phyloP scores from a whole-genome alignment of 2,797 vertebrate species.

The Ctenosaura bakeri region DNA sequence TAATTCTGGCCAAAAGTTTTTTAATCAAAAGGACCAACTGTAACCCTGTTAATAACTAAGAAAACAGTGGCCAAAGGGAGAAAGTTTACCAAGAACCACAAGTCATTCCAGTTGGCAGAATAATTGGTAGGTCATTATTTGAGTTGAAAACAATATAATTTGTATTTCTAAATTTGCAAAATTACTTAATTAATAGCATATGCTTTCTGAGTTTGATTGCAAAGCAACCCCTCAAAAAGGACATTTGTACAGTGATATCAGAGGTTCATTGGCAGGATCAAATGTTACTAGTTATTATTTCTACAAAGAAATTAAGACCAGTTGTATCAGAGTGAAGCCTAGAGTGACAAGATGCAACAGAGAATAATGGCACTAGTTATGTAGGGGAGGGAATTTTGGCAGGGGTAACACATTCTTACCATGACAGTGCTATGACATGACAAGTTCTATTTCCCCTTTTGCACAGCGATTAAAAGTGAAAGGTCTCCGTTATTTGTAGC shows the following conservation, averaged over 20 bases:
- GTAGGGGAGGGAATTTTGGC: background rate
- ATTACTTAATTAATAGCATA: constrained; percentile 89
- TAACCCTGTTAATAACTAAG: constrained; percentile 89
- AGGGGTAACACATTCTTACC: background rate
- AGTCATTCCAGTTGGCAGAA: constrained; percentile 85
- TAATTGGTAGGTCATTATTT: constrained; percentile 89
- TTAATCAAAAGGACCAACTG: constrained; percentile 81
- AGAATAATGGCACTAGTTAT: background rate
- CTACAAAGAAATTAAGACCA: constrained; percentile 41
- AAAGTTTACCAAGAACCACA: constrained; percentile 85
- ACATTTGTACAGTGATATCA: constrained; percentile 64
- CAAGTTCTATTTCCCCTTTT: background rate
- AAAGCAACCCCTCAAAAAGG: constrained; percentile 75
- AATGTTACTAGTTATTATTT: constrained; percentile 41
- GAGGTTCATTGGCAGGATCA: constrained; percentile 66
- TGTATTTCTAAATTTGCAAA: constrained; percentile 85
- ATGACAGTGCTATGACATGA: background rate
- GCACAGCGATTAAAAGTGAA: background rate
- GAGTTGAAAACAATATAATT: constrained; percentile 87
- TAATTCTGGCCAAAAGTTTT: constrained; percentile 77
- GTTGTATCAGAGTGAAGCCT: background rate
- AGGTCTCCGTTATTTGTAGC: background rate
- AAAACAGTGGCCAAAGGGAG: constrained; percentile 88
- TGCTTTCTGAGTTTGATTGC: constrained; percentile 79
- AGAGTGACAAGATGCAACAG: background rate